phyloP scores from a whole-genome alignment of 1,140 invertebrate species.

The Tyrophagus putrescentiae region DNA sequence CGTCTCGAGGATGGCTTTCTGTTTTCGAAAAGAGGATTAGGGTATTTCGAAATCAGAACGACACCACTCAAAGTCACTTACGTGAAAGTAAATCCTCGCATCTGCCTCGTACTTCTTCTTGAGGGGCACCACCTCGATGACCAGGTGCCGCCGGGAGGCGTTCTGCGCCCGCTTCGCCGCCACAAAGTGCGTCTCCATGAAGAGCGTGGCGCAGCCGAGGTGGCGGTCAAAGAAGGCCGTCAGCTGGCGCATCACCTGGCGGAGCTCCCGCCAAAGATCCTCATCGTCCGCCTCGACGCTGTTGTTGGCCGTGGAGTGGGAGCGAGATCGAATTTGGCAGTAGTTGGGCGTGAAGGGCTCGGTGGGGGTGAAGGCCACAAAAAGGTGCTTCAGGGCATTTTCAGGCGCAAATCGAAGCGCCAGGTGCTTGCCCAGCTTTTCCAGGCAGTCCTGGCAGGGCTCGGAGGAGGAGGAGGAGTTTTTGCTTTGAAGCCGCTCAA shows the following conservation, averaged over 20 bases:
- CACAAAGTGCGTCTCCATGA: constrained; percentile 52
- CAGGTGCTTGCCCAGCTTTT: constrained; percentile 1
- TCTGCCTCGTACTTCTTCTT: constrained; percentile 60
- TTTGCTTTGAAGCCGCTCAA: neutral
- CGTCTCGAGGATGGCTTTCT: constrained; percentile 85
- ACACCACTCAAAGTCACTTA: constrained; percentile 29
- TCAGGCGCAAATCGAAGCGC: neutral
- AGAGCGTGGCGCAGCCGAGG: constrained; percentile 58
- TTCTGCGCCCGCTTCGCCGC: neutral
- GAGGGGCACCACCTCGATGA: constrained; percentile 73
- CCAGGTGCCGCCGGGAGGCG: constrained; percentile 41
- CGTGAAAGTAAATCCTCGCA: constrained; percentile 89
- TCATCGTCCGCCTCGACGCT: constrained; percentile 21
- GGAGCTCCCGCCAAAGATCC: constrained; percentile 19
- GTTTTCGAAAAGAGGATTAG: constrained; percentile 24
- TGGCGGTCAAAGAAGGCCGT: constrained; percentile 52
- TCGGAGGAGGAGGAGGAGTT: neutral
- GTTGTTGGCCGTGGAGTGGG: neutral
- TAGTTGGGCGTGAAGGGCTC: constrained; percentile 9
- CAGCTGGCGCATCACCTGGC: constrained; percentile 55
- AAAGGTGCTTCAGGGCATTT: constrained; percentile 5
- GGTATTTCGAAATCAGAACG: neutral
- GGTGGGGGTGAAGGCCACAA: neutral
- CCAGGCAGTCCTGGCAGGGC: constrained; percentile 17
- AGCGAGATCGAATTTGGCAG: constrained; percentile 10